A percentile compares a stretch with the other conserved stretches of the same genome.
These are phyloP conservation scores for Oscheius sp. DNA, from an alignment of 2,888 invertebrate genomes.

Conservation along the genomic window DNA sequence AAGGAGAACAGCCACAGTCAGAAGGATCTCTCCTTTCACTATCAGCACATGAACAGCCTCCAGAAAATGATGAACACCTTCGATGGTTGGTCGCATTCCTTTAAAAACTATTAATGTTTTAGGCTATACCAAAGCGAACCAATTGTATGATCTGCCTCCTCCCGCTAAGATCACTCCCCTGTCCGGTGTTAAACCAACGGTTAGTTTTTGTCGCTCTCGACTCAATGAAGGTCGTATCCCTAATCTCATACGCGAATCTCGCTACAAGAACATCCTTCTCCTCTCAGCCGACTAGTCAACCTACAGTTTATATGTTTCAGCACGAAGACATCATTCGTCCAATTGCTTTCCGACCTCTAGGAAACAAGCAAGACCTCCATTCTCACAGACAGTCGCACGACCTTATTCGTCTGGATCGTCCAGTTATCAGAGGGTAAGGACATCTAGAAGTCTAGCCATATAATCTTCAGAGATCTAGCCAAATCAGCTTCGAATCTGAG, in stretches of 20 bases:
- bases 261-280: neutral
- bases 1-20: slow-evolving; percentile 33
- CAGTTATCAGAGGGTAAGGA: slow-evolving; percentile 34
- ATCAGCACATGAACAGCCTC: slow-evolving; percentile 39
- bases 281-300: neutral
- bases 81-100: slow-evolving; percentile 30
- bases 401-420: slow-evolving; percentile 25
- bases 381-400: slow-evolving; percentile 35
- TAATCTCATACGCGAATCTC: slow-evolving; percentile 9
- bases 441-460: slow-evolving; percentile 25
- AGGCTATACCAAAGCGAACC: slow-evolving; percentile 34
- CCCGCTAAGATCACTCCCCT: slow-evolving; percentile 35
- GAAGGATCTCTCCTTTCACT: slow-evolving; percentile 40
- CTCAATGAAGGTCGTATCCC: neutral
- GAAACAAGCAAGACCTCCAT: slow-evolving; percentile 10
- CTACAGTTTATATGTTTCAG: slow-evolving; percentile 10
- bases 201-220: slow-evolving; percentile 15
- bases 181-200: slow-evolving; percentile 36
- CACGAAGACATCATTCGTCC: slow-evolving; percentile 39
- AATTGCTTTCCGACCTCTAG: slow-evolving; percentile 38
- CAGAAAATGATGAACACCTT: slow-evolving; percentile 41
- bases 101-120: neutral
- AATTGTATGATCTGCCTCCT: slow-evolving; percentile 31
- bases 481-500: slow-evolving; percentile 35
- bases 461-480: slow-evolving; percentile 32